Base-by-base conservation (phyloP, 2,113 vertebrate genomes). In the Ceuthmochares aereus region DNA sequence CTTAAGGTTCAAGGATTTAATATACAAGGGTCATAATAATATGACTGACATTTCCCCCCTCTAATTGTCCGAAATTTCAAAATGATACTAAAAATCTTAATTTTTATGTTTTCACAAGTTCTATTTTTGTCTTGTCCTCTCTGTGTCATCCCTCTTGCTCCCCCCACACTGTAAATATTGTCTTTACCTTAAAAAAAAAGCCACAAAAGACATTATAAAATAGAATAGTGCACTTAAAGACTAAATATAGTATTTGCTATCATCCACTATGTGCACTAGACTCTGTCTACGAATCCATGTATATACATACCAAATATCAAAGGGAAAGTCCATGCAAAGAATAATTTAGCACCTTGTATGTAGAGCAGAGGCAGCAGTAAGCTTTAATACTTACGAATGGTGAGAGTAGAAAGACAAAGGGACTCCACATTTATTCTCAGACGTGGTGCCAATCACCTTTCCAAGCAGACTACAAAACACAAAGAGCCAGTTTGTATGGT, bases 381-480 rank as follows among this genome's bases (percentile, higher is more conserved):
- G 36, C 22, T 27, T 58, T n/a, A 52, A 18, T 26, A 6, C 51
- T 18, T 58, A 9, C 1, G 1, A 19, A 15, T 14, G 49, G 5
- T 49, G 26, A 4, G 8, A 2, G 26, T 0, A 34, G 34, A 1
- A 3, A 55, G 20, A 23, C 0, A 0, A 15, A 26, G 13, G 20
- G n/a, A 37, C 27, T 25, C 58, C 58, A 22, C 4, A 1, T 56
- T 64, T 30, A 4, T 4, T 67, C 82, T 19, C 27, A 10, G 45
- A 6, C 8, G 22, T 0, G 4, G 23, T 20, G n/a, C 56, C 26
- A 14, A 6, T 8, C 40, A 8, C 51, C 58, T 21, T 54, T n/a
- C 66, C 54, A 62, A 55, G 32, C 34, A 51, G 19, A 32, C 72
- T 60, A 42, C 37, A 51, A n/a, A 36, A 14, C 43, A 30, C 29